Evolutionary conservation across 2,113 vertebrate genomes (phyloP), one percentile per base, ranked within the genome.

Genomic region (Eolophus roseicapilla): DNA sequence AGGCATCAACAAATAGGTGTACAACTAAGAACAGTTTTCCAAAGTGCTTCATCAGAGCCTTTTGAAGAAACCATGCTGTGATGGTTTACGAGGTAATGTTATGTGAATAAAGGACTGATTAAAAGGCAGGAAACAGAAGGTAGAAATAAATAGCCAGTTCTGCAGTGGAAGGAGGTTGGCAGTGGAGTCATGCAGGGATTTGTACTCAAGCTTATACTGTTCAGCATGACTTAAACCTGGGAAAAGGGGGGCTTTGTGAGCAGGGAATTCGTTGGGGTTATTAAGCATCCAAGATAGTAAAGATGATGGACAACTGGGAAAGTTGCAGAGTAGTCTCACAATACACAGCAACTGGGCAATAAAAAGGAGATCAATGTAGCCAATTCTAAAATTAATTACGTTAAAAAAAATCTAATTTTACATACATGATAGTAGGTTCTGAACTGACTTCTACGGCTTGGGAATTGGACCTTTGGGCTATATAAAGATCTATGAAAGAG

Each of bases 51-150:
- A 68, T 93, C 82, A 88, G 76, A 92, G 52, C n/a, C 24, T 80
- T 69, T 64, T 60, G 50, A 79, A 82, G 92, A 91, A 93, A 85
- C 25, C 87, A 39, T 57, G 70, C 90, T 96, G 92, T 60, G 82
- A 85, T 91, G 65, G 52, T 85, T 94, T 91, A 85, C 71, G 62
- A 95, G 69, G 74, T 64, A 96, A 82, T 82, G 85, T 76, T 87
- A 62, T 79, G 67, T 88, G 85, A 91, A 79, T 55, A 95, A 91
- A 93, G 57, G 68, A 49, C 63, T 88, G 76, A 93, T 93, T 92
- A 90, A 88, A 93, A 83, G 76, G 75, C 95, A 92, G 86, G 82
- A 96, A 96, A 93, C 96, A 96, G 92, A 95, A 94, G 95, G 92
- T 9, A 86, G 95, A 90, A 95, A 94, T 92, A 95, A 94, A 94